These are phyloP conservation scores for Macquaria australasica DNA, from an alignment of 2,113 vertebrate species.

Conservation along the genomic window DNA sequence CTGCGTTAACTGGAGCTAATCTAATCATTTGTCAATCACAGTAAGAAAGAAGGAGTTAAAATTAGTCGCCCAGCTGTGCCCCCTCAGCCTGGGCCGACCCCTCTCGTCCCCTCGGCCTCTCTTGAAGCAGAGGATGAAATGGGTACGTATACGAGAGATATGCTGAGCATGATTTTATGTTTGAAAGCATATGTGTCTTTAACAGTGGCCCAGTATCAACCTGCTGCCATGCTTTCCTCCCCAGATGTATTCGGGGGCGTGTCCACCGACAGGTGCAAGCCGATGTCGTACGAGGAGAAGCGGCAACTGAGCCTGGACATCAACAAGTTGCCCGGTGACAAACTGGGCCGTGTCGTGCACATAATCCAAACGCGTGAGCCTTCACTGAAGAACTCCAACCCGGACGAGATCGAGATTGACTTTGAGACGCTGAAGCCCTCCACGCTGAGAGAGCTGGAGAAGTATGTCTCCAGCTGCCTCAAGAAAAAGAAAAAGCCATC, in stretches of 20 bases:
- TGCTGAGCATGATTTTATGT: not conserved
- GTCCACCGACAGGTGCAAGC: conserved; percentile 84
- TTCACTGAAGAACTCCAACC: conserved; percentile 93
- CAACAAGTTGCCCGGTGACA: conserved; percentile 93
- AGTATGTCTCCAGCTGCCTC: conserved; percentile 92
- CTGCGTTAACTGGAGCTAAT: conserved; percentile 33
- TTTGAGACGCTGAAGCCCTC: conserved; percentile 95
- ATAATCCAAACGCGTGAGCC: conserved; percentile 94
- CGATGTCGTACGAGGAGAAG: conserved; percentile 96
- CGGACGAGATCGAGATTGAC: conserved; percentile 96
- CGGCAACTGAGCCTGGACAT: conserved; percentile 95
- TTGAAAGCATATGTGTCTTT: not conserved
- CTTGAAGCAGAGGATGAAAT: conserved; percentile 88
- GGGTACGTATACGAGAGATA: conserved; percentile 42
- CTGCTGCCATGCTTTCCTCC: not conserved
- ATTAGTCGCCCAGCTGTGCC: conserved; percentile 76
- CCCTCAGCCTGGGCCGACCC: conserved; percentile 59
- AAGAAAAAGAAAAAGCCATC: conserved; percentile 90
- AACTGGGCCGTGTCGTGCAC: conserved; percentile 92
- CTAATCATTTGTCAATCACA: conserved; percentile 59
- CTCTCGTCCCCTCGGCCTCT: conserved; percentile 75
- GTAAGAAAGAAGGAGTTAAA: conserved; percentile 90
- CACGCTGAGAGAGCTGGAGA: conserved; percentile 91
- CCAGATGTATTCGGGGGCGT: conserved; percentile 61
- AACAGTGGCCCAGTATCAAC: not conserved